phyloP scores from a whole-genome alignment of 2,113 vertebrate species.

The Felis catus region F.catus_Fca126_mat1.0 CM031414.1:124196501-124197000 shows the following conservation, averaged over 20 bases:
- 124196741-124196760: not conserved
- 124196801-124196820: not conserved
- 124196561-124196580: not conserved
- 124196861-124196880: not conserved
- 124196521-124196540: not conserved
- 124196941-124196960: not conserved
- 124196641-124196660: not conserved
- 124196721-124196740: not conserved
- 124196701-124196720: not conserved
- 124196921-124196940: slow-evolving; percentile 2
- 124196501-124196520: not conserved
- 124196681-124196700: not conserved
- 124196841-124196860: not conserved
- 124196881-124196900: not conserved
- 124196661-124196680: not conserved
- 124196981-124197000: not conserved
- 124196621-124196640: not conserved
- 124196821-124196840: not conserved
- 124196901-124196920: not conserved
- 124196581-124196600: not conserved
- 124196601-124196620: not conserved
- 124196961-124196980: not conserved
- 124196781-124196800: not conserved
- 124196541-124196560: not conserved
- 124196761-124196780: not conserved